Percentiles rank a stretch among this genome's conserved stretches.
Conservation (phyloP, 1,140 invertebrate species). For the Cepaea nemoralis region DNA sequence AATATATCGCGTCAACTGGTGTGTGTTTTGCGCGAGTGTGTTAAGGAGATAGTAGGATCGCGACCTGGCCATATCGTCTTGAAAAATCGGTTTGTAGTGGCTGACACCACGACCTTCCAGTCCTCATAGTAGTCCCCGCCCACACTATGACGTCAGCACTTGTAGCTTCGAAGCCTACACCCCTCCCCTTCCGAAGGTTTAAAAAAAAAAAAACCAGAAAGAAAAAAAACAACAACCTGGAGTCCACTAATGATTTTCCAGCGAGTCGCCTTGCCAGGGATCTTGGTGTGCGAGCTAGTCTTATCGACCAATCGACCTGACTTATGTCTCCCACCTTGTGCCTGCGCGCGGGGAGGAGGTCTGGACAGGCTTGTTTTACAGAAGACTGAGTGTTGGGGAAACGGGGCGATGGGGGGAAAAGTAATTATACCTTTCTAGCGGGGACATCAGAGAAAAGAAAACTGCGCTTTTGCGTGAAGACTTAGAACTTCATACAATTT, state of each 20-base stretch:
- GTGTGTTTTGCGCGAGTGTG: too few species aligned
- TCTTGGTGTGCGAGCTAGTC: not conserved
- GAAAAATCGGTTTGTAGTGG: conserved; percentile 17
- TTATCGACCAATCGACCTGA: conserved; percentile 23
- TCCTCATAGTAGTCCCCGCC: conserved; percentile 24
- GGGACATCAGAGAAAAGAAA: not conserved
- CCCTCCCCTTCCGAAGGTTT: conserved; percentile 13
- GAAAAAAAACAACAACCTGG: conserved; percentile 1
- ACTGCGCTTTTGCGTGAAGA: not conserved
- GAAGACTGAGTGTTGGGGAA: not conserved
- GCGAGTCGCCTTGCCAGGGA: not conserved
- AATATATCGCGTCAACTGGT: too few species aligned
- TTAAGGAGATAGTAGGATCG: too few species aligned
- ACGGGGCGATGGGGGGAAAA: not conserved
- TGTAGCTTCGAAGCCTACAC: conserved; percentile 12
- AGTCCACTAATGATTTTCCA: conserved; percentile 30
- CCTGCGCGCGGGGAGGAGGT: not conserved
- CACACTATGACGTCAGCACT: conserved; percentile 26
- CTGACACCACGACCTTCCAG: conserved; percentile 33
- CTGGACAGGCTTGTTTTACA: too few species aligned
- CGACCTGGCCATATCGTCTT: too few species aligned
- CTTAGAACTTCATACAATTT: too few species aligned
- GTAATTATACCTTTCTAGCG: not conserved
- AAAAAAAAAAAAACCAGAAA: too few species aligned
- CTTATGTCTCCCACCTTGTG: not conserved